Evolutionary conservation across 2,113 vertebrate genomes (phyloP).

Genomic region (Apodemus sylvaticus): DNA sequence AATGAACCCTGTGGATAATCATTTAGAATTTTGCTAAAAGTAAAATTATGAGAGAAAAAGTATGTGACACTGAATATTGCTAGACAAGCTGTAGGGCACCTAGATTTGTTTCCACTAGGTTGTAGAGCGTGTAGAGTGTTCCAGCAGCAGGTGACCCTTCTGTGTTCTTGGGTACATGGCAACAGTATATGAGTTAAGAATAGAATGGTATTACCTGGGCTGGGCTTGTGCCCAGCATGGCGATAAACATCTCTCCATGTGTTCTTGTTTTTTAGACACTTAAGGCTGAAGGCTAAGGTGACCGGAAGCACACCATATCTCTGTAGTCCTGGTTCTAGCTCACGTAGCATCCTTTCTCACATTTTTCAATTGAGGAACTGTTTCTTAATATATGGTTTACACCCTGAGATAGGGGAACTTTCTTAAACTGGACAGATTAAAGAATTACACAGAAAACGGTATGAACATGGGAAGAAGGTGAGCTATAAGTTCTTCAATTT

Average conservation of each 20-base stretch:
- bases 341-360: no score
- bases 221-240: background rate
- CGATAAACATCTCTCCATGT: background rate
- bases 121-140: background rate
- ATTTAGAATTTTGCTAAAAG: background rate
- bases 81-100: background rate
- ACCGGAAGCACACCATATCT: background rate
- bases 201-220: no score
- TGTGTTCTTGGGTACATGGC: no score
- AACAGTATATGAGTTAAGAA: background rate
- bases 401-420: background rate
- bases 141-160: rapidly evolving
- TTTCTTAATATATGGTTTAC: background rate
- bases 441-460: background rate
- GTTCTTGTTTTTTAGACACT: no score
- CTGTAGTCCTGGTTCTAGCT: no score
- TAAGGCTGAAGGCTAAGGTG: background rate
- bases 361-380: no score
- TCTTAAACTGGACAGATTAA: no score
- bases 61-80: no score
- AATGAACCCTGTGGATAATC: background rate
- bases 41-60: background rate
- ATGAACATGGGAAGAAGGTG: rapidly evolving
- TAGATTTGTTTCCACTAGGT: background rate
- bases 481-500: background rate